Percentiles rank a stretch among this genome's conserved stretches.
Evolutionary conservation across 2,888 invertebrate genomes (phyloP).

Genomic region (Nymphalis polychloros): DNA sequence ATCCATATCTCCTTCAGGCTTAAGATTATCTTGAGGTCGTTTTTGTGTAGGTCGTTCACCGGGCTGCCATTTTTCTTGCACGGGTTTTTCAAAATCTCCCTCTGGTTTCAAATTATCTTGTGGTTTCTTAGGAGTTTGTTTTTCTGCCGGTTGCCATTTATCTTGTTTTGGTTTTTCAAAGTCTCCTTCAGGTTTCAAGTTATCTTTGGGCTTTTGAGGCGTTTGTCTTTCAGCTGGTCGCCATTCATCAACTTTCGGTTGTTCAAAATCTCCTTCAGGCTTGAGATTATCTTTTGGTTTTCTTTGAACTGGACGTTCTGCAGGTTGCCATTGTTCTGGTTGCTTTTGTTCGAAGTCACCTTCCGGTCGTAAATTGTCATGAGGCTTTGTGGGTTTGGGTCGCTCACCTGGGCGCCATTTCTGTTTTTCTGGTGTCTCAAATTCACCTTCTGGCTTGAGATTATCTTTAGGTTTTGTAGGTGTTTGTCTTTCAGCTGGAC

Average conservation of each 20-base stretch:
- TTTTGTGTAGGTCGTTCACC: conserved; percentile 67
- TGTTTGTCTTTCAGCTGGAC: conserved; percentile 67
- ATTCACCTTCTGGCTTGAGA: conserved; percentile 75
- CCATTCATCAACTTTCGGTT: conserved; percentile 64
- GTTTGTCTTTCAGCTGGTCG: conserved; percentile 69
- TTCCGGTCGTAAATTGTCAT: conserved; percentile 78
- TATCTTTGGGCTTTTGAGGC: conserved; percentile 80
- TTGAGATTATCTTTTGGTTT: conserved; percentile 76
- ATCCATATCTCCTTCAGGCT: conserved; percentile 83
- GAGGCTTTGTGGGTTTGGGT: conserved; percentile 76
- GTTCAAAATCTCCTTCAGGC: conserved; percentile 73
- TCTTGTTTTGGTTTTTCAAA: conserved; percentile 73
- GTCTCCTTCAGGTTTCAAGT: conserved; percentile 81
- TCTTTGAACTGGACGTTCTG: conserved; percentile 56
- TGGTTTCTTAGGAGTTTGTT: conserved; percentile 62
- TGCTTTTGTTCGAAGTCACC: conserved; percentile 63
- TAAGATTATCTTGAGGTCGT: conserved; percentile 77
- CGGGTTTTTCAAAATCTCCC: conserved; percentile 72
- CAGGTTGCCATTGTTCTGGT: conserved; percentile 50
- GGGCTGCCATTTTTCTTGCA: conserved; percentile 58
- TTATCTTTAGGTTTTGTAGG: conserved; percentile 74
- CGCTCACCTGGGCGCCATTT: conserved; percentile 77
- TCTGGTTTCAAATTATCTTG: conserved; percentile 72
- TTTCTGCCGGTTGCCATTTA: conserved; percentile 67
- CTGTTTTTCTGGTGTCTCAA: conserved; percentile 60